Conservation (phyloP, 2,888 invertebrate species). For the Pegoplata infirma region DNA sequence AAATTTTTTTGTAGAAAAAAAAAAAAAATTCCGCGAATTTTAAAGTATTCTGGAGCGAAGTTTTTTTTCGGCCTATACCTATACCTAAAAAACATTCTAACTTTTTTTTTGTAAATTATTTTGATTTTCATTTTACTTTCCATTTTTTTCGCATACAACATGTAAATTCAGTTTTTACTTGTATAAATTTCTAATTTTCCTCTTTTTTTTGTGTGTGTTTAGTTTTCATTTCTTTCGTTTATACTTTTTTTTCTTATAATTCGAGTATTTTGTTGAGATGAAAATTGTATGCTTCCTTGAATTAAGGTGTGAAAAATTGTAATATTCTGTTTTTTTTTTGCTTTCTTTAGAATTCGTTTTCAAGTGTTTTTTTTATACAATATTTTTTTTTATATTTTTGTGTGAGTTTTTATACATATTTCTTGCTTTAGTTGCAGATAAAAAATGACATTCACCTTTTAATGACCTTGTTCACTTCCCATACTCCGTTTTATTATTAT, state of each 20-base stretch:
- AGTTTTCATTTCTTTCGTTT: not conserved
- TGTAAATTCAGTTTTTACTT: not conserved
- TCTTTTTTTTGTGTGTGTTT: not conserved
- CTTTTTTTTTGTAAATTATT: not conserved
- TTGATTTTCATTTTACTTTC: too few species aligned
- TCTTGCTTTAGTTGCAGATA: not conserved
- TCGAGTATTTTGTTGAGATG: not conserved
- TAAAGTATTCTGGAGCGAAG: too few species aligned
- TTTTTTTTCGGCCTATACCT: too few species aligned
- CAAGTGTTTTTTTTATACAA: not conserved
- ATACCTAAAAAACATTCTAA: too few species aligned
- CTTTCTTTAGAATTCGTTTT: conserved; percentile 8
- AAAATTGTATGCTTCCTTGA: conserved; percentile 7
- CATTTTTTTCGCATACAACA: not conserved
- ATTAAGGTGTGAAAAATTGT: not conserved
- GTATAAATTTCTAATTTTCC: not conserved
- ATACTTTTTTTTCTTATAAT: not conserved
- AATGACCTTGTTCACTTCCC: conserved; percentile 27
- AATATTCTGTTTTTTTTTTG: too few species aligned
- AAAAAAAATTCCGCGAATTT: not conserved
- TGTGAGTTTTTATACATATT: not conserved
- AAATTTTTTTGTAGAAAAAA: not conserved
- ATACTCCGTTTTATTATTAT: not conserved
- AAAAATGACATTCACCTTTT: conserved; percentile 27
- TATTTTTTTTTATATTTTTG: not conserved